Evolutionary conservation across 2,797 vertebrate genomes (phyloP), one percentile per base, ranked within the genome.

Genomic region (Platyrinchus mystaceus): DNA sequence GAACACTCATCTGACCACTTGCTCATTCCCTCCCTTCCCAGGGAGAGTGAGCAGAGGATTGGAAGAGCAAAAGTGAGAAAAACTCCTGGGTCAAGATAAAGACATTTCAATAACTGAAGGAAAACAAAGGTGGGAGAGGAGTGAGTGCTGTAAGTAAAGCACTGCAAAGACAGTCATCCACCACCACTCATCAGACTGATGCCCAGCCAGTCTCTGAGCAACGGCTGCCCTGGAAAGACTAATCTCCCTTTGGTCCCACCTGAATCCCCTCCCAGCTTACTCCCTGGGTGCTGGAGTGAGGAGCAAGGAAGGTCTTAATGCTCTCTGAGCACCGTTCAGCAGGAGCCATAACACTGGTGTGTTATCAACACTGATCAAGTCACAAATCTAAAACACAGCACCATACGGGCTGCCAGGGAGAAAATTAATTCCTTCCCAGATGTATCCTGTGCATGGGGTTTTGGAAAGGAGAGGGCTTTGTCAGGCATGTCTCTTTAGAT

Each of bases 391-490:
- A 66, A 84, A 21, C 36, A 49, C 26, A 47, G 64, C 22, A 60
- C 46, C 34, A 7, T 3, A 7, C 0, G 0, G 56, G 66, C 62
- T 78, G 22, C 37, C 62, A 37, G 70, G 43, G n/a, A 53, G 47
- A 44, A 77, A 66, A 87, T 41, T 7, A 44, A 53, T 47, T 58
- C 60, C 56, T 56, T 66, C 46, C 32, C 34, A 18, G 19, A 52
- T 1, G 0, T 11, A 14, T 36, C 24, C 41, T 7, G 2, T 47
- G 27, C 41, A 5, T 1, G 7, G 49, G 47, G n/a, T 5, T 69
- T 74, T 91, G 41, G 52, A 62, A 84, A 26, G 56, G n/a, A 66
- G 26, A 30, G 9, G 19, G 6, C 27, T 56, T 71, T 83, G 53
- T 71, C 58, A 64, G 19, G 19, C 26, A 27, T 1, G 0, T 19